phyloP scores from a whole-genome alignment of 2,113 vertebrate species.

The Cyphomyrus discorhynchus region DNA sequence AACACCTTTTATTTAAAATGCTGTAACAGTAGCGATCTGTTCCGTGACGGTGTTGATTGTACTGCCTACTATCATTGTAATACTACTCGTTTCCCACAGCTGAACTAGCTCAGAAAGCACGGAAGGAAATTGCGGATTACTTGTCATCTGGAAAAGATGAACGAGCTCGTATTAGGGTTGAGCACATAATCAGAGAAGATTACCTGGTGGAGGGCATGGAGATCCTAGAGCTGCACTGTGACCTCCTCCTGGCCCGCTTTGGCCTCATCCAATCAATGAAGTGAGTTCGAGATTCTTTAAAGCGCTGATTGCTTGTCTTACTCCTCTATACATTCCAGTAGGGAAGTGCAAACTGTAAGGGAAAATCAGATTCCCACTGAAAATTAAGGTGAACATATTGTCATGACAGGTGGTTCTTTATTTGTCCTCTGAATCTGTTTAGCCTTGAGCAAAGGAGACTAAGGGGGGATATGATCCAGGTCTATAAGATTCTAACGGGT shows the following conservation, averaged over 20 bases:
- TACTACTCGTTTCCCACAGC: slow-evolving; percentile 54
- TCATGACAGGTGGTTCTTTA: neutral
- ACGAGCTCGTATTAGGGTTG: slow-evolving; percentile 89
- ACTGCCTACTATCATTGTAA: neutral
- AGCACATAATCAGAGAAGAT: slow-evolving; percentile 97
- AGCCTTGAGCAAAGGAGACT: too few relatives aligned
- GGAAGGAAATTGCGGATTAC: slow-evolving; percentile 97
- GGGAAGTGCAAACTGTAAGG: neutral
- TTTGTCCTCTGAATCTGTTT: too few relatives aligned
- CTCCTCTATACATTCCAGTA: neutral
- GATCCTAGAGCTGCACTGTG: slow-evolving; percentile 94
- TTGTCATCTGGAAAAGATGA: slow-evolving; percentile 90
- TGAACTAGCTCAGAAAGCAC: slow-evolving; percentile 90
- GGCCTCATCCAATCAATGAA: slow-evolving; percentile 97
- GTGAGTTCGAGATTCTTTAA: slow-evolving; percentile 58
- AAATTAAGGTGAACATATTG: neutral
- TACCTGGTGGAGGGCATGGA: slow-evolving; percentile 98
- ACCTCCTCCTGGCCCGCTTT: slow-evolving; percentile 85
- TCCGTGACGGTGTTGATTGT: neutral
- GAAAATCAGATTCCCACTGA: neutral
- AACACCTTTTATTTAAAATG: neutral
- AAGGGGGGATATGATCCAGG: too few relatives aligned
- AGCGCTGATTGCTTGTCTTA: neutral
- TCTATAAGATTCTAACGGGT: too few relatives aligned
- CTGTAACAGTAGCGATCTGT: neutral